Conservation (phyloP, 2,888 invertebrate genomes). For the Biston stratarius region DNA sequence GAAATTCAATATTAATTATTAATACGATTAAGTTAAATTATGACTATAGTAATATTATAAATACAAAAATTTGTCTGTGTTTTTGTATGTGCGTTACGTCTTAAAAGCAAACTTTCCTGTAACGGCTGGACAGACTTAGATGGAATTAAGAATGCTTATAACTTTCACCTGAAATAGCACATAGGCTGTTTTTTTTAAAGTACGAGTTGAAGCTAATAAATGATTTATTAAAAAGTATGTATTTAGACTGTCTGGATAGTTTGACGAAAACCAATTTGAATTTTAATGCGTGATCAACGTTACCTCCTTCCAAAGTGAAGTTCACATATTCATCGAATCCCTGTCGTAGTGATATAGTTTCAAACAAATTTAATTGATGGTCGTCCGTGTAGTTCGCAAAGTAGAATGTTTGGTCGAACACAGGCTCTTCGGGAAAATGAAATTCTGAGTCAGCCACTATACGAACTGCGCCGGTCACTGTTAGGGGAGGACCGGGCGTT, state of each 20-base stretch:
- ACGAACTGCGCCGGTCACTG: constrained; percentile 61
- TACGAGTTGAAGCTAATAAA: too few species aligned
- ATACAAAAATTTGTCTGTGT: too few species aligned
- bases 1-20: too few species aligned
- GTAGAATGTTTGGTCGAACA: constrained; percentile 77
- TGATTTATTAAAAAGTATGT: too few species aligned
- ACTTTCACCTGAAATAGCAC: too few species aligned
- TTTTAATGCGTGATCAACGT: constrained; percentile 32
- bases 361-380: constrained; percentile 55
- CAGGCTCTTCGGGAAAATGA: constrained; percentile 75
- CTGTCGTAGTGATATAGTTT: constrained; percentile 62
- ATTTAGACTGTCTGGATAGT: constrained; percentile 15
- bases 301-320: constrained; percentile 72
- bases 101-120: too few species aligned
- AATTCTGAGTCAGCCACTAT: constrained; percentile 69
- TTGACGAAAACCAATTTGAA: constrained; percentile 24
- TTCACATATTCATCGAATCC: constrained; percentile 69
- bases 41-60: neutral
- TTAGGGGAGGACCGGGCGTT: constrained; percentile 61
- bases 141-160: too few species aligned
- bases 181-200: too few species aligned
- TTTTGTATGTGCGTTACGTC: too few species aligned
- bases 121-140: too few species aligned
- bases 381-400: constrained; percentile 69
- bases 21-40: neutral